Conservation (phyloP, 2,888 invertebrate genomes). For the Cinara cedri region DNA sequence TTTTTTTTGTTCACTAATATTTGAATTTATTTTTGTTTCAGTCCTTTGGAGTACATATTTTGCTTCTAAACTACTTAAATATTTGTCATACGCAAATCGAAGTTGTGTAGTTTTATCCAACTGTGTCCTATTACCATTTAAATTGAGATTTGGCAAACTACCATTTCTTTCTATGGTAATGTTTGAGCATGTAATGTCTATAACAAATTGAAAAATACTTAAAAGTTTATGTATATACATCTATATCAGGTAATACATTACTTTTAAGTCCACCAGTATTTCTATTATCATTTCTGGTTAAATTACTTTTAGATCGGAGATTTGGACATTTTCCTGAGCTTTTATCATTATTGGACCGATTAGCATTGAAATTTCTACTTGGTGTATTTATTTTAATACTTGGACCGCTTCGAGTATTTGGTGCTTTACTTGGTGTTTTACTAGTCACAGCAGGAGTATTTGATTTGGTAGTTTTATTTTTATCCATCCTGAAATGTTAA, state of each 20-base stretch:
- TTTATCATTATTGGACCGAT: not conserved
- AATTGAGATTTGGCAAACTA: conserved; percentile 32
- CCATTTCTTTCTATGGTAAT: conserved; percentile 36
- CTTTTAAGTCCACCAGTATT: conserved; percentile 1
- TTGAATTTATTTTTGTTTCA: conserved; percentile 22
- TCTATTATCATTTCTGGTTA: not conserved
- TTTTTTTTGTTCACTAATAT: conserved; percentile 45
- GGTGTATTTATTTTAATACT: not conserved
- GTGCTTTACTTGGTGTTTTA: not conserved
- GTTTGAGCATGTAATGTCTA: conserved; percentile 10
- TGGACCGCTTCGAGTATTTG: not conserved
- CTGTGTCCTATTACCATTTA: conserved; percentile 13
- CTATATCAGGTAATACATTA: not conserved
- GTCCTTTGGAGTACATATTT: conserved; percentile 1
- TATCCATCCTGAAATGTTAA: conserved; percentile 4
- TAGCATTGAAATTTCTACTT: not conserved
- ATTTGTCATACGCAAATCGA: conserved; percentile 31
- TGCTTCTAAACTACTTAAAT: conserved; percentile 31
- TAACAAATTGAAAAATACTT: not conserved
- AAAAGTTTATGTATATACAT: not conserved
- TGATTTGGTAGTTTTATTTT: not conserved
- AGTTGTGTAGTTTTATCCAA: conserved; percentile 7
- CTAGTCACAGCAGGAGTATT: not conserved
- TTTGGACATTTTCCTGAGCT: not conserved
- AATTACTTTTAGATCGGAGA: conserved; percentile 27